Evolutionary conservation across 2,113 vertebrate species (phyloP), one percentile per base, ranked within the genome.

Genomic region (Acrocephalus kingi): DNA sequence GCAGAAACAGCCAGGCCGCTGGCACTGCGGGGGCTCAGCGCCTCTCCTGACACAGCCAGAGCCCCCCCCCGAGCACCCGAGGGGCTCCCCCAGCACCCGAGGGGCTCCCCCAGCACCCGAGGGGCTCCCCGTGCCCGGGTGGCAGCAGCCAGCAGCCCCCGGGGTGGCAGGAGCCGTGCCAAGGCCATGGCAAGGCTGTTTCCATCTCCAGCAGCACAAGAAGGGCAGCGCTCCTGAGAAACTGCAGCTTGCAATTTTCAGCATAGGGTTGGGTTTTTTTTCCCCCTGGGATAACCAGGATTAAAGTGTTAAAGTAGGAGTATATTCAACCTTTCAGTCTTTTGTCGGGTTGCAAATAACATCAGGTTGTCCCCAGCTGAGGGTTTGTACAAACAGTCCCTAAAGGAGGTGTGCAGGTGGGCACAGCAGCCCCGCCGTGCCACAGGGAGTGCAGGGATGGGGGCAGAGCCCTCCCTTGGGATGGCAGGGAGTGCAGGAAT

Each of bases 241-340:
- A 28, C 58, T 16, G 27, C 18, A 54, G 39, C 41, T 59, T 46
- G 74, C 31, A 16, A 6, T 45, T 67, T 30, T 24, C 43, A 35
- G 4, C 11, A 2, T 1, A 3, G 9, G n/a, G 19, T 1, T n/a
- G n/a, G n/a, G n/a, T n/a, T n/a, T n/a, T 1, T 0, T 39, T 37
- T 30, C 49, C 4, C 15, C 17, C 30, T 15, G 19, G 41, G n/a
- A 39, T 24, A 77, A 35, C 2, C 16, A 18, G 37, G 37, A 10
- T 15, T n/a, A 4, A 37, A 18, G 22, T 15, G 72, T 48, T n/a
- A 33, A 87, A 87, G 24, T 0, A 39, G 22, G 39, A 12, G 28
- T 13, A 5, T 3, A 3, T 28, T 45, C 75, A 63, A 8, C 17
- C 64, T 28, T 49, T 12, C 67, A 41, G 31, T 13, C 35, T 61